A percentile compares a stretch with the other conserved stretches of the same genome.
These are phyloP conservation scores for Forbesichthys agassizii DNA, from an alignment of 2,113 vertebrate genomes.

Conservation along the genomic window DNA sequence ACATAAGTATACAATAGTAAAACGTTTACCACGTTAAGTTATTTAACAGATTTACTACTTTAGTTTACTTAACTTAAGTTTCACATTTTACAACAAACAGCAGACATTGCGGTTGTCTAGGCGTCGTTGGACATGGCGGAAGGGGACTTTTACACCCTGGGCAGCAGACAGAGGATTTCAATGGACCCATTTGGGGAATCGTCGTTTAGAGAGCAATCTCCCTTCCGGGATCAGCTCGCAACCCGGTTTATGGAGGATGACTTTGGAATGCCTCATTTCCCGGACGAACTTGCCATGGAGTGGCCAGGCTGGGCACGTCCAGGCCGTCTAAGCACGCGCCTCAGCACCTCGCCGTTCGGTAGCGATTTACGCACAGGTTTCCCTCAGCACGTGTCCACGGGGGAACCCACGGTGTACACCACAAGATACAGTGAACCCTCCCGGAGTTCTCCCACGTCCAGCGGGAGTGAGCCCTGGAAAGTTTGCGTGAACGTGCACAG, in stretches of 20 bases:
- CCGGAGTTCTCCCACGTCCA: slow-evolving; percentile 75
- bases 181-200: slow-evolving; percentile 90
- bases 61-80: background rate
- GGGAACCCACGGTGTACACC: slow-evolving; percentile 75
- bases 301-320: slow-evolving; percentile 95
- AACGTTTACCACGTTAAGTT: slow-evolving; percentile 2
- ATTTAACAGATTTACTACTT: background rate
- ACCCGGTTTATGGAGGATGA: slow-evolving; percentile 92
- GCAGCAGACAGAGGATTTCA: slow-evolving; percentile 80
- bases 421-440: slow-evolving; percentile 81
- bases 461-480: slow-evolving; percentile 92
- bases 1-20: background rate
- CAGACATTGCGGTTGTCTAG: background rate
- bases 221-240: slow-evolving; percentile 85
- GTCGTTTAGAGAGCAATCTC: slow-evolving; percentile 69
- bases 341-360: slow-evolving; percentile 79
- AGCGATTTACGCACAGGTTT: slow-evolving; percentile 83
- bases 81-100: background rate
- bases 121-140: slow-evolving; percentile 83
- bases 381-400: slow-evolving; percentile 68
- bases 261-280: slow-evolving; percentile 89
- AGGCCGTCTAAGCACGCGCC: slow-evolving; percentile 80
- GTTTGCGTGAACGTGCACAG: slow-evolving; percentile 99
- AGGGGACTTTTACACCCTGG: slow-evolving; percentile 82
- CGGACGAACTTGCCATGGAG: slow-evolving; percentile 87